A percentile compares a stretch with the other conserved stretches of the same genome.
Conservation (phyloP, 1,140 invertebrate species). For the Gonatopus flavifemur region DNA sequence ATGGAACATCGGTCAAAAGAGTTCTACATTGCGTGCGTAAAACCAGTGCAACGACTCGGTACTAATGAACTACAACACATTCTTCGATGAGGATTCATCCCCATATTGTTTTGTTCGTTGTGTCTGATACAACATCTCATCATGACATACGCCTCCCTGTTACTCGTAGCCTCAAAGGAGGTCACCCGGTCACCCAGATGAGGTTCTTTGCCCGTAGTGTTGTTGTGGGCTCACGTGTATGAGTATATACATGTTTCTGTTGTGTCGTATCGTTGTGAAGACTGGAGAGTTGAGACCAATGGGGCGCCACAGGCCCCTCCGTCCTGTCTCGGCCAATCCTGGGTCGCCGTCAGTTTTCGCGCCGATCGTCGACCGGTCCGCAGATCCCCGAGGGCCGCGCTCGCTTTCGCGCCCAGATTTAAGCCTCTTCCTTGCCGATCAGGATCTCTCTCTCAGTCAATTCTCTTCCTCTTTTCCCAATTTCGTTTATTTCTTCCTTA, state of each 20-base stretch:
- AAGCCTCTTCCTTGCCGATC: conserved; percentile 48
- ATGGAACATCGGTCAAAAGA: no score
- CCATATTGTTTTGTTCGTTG: no score
- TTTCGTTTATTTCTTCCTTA: conserved; percentile 4
- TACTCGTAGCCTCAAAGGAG: conserved; percentile 35
- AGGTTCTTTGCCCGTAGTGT: conserved; percentile 46
- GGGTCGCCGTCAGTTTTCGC: conserved; percentile 35
- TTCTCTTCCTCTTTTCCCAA: neutral
- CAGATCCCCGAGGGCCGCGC: conserved; percentile 39
- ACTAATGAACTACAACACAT: no score
- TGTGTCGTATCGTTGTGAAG: no score
- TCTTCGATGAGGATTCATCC: no score
- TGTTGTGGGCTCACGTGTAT: conserved; percentile 27
- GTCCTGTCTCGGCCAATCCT: conserved; percentile 44
- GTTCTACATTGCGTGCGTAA: no score
- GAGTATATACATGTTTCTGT: no score
- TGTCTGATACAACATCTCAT: no score
- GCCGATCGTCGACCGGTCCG: conserved; percentile 28
- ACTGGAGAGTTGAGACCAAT: conserved; percentile 10
- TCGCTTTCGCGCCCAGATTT: conserved; percentile 48
- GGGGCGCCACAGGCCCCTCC: conserved; percentile 28
- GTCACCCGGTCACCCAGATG: conserved; percentile 57
- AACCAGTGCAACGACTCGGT: no score
- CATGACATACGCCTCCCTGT: no score
- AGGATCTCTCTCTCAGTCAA: conserved; percentile 32